These are phyloP conservation scores for Lasioglossum lativentre DNA, from an alignment of 2,888 invertebrate genomes.

Conservation along the genomic window DNA sequence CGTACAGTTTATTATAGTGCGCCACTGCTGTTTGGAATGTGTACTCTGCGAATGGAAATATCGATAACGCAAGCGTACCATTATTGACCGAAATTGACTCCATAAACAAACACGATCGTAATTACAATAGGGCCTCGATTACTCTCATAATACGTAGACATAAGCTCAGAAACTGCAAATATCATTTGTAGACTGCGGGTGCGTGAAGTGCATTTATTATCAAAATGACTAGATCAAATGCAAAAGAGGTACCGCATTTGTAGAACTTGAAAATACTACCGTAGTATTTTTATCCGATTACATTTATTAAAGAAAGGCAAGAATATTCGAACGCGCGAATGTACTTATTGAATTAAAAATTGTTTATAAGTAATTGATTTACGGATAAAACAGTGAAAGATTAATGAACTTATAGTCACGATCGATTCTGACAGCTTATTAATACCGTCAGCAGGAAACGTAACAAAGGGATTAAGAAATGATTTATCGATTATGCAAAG, in stretches of 20 bases:
- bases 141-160: neutral
- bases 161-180: neutral
- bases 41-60: neutral
- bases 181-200: neutral
- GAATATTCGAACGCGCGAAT: too few relatives aligned
- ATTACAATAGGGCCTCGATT: neutral
- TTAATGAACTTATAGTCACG: neutral
- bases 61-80: neutral
- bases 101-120: neutral
- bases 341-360: too few relatives aligned
- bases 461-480: neutral
- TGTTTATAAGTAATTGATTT: neutral
- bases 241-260: too few relatives aligned
- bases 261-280: too few relatives aligned
- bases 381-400: neutral
- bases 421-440: neutral
- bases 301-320: too few relatives aligned
- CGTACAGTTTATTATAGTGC: neutral
- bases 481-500: neutral
- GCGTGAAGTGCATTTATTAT: neutral
- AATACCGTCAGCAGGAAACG: neutral
- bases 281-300: too few relatives aligned
- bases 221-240: too few relatives aligned
- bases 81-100: neutral
- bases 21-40: neutral